Base-by-base conservation (phyloP, 2,888 invertebrate genomes). In the Piscicola geometra region DNA sequence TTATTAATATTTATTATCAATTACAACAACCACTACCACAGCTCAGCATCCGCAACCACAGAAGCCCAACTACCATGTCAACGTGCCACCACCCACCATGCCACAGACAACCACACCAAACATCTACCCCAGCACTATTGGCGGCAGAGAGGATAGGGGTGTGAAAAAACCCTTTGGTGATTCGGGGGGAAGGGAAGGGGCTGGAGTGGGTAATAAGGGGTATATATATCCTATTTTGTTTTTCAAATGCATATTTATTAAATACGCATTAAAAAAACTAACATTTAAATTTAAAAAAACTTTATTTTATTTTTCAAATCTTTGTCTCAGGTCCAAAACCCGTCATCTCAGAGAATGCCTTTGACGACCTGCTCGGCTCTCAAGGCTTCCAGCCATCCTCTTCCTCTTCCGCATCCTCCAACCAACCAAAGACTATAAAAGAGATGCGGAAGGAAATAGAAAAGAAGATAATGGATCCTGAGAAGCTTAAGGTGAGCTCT, bases 361-460 rank as follows among this genome's bases (percentile, higher is more conserved):
- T 96, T 86, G 94, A 92, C 30, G 95, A 96, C 85, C 87, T 96
- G 28, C 87, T 96, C 15, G 95, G 94, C 21, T 92, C 91, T 80
- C 94, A 94, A 83, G 93, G 93, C 0, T 94, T 94, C 83, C 90
- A 90, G 79, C 90, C 90, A n/a, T 79, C 80, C 81, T 33, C 70
- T 12, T 35, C 68, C 0, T 72, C 32, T n/a, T 79, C 80, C 81
- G 18, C 68, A 18, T 33, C 50, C 0, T 73, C 35, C 25, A 90
- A 90, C 78, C 90, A 90, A 0, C 94, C 94, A 0, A 84, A 82
- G 80, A 94, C 94, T 0, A 93, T 96, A 82, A 95, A 94, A 83
- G 93, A 91, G 79, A 94, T 96, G 94, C 88, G 94, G 35, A 93
- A 93, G 83, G 92, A 91, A 79, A 92, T 93, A 81, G 87, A 93